Evolutionary conservation across 2,113 vertebrate species (phyloP), one percentile per base, ranked within the genome.

Genomic region (Upupa epops): DNA sequence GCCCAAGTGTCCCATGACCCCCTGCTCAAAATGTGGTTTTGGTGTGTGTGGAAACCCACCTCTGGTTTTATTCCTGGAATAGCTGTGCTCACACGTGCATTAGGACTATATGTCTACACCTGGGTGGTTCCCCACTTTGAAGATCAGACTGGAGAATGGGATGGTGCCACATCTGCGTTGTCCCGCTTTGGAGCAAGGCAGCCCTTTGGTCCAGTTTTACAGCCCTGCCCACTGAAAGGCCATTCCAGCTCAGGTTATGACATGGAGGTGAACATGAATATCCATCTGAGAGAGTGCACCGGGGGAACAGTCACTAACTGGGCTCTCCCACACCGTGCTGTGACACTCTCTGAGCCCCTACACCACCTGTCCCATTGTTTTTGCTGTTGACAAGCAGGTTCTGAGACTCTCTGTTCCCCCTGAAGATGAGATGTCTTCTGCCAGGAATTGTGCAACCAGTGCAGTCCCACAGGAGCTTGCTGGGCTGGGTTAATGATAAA

Each of bases 321-420:
- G 49, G n/a, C 34, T 82, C n/a, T 73, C 31, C 3, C 52, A 66
- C 20, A 26, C 51, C 1, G 0, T 49, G 60, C 19, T 0, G 1
- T 15, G 52, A 25, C 42, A 46, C 34, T 64, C 34, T 77, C 20
- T 42, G n/a, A 83, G 31, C 14, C 25, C 7, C 42, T 68, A 78
- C 21, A 14, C 37, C 42, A 9, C 37, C 40, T 68, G 16, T 58
- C 0, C 0, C 6, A 8, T n/a, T 1, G 2, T 26, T 73, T 85
- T 61, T 75, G 34, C 32, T 58, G 7, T 58, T 61, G 1, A 1
- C 32, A 34, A 66, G 56, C 42, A 3, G 2, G 24, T 83, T 7
- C 61, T 7, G 0, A 37, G 20, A n/a, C 15, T 9, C 8, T 70
- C 49, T 7, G 1, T 78, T 69, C 51, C 25, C 7, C 76, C 24